Percentiles rank a stretch among this genome's conserved stretches.
Evolutionary conservation across 2,113 vertebrate genomes (phyloP).

Genomic region (Eudyptes chrysolophus): DNA sequence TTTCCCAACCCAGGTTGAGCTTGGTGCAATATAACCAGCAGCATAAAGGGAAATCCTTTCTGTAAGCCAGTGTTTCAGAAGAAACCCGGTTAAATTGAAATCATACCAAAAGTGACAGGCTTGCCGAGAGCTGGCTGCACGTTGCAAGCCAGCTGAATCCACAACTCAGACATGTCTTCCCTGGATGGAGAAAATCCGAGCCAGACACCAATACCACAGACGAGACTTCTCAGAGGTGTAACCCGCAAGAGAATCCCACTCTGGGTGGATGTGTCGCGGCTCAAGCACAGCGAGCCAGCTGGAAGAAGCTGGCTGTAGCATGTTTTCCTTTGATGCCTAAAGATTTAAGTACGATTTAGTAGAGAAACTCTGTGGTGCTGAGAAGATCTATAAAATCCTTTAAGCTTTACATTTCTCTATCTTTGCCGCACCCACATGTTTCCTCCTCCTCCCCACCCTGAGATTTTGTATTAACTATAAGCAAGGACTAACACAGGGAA

Average conservation of each 20-base stretch:
- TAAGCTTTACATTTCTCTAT: not conserved
- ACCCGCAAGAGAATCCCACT: not conserved
- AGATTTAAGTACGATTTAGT: not conserved
- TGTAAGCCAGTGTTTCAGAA: not conserved
- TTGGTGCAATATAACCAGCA: not conserved
- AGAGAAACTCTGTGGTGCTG: not conserved
- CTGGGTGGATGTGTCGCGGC: not conserved
- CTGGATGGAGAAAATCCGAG: not conserved
- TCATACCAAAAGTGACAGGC: not conserved
- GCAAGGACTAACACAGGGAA: not conserved
- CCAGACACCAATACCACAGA: not conserved
- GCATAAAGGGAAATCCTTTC: not conserved
- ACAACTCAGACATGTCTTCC: not conserved
- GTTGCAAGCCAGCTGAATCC: not conserved
- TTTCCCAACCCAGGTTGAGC: not conserved
- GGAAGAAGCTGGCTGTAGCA: not conserved
- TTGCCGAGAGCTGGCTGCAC: not conserved
- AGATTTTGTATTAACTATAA: not conserved
- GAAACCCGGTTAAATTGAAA: not conserved
- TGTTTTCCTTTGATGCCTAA: not conserved
- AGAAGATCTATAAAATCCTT: not conserved
- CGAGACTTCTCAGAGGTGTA: not conserved
- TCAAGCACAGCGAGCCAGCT: not conserved
- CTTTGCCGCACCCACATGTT: fast-evolving
- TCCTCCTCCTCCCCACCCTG: not conserved